Percentiles rank a stretch among this genome's conserved stretches.
Evolutionary conservation across 2,888 invertebrate genomes (phyloP).

Genomic region (Synergus gifuensis): DNA sequence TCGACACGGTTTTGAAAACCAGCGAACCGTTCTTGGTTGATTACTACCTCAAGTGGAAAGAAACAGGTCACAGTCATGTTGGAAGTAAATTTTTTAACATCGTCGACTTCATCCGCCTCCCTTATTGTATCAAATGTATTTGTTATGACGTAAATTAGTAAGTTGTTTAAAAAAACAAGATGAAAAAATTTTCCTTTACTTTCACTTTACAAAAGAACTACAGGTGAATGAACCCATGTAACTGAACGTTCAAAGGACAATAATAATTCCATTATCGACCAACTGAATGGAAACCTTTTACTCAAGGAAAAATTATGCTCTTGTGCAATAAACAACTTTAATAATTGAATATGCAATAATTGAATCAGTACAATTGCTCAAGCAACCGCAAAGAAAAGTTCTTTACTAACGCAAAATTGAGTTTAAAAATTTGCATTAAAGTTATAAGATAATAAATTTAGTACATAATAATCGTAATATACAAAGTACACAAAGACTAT

Average conservation of each 20-base stretch:
- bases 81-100: conserved; percentile 22
- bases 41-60: conserved; percentile 59
- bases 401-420: background rate
- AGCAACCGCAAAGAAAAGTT: background rate
- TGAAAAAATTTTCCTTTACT: no score
- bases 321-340: background rate
- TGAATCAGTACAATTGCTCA: background rate
- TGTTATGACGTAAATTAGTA: background rate
- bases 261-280: background rate
- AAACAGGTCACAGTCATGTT: conserved; percentile 46
- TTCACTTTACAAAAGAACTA: background rate
- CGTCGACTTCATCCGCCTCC: conserved; percentile 18
- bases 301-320: background rate
- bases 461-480: no score
- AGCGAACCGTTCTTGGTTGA: conserved; percentile 60
- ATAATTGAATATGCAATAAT: background rate
- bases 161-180: no score
- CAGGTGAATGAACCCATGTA: background rate
- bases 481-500: no score
- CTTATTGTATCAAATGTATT: background rate
- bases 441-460: no score
- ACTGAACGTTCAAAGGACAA: background rate
- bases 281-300: background rate
- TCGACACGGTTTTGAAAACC: conserved; percentile 53
- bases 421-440: no score